Conservation (phyloP, 1,140 invertebrate species). For the Megathymus violae region DNA sequence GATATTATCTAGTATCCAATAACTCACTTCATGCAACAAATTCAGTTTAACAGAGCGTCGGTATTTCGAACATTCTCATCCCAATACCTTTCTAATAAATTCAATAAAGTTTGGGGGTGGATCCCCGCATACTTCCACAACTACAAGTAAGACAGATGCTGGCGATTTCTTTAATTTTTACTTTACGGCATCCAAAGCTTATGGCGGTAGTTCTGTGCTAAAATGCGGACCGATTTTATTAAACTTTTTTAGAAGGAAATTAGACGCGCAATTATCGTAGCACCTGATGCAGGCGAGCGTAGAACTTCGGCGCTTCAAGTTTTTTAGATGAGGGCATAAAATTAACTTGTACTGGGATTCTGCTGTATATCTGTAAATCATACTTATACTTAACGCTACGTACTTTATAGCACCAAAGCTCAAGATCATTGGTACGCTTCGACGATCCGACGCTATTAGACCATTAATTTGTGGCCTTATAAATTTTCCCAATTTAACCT, state of each 20-base stretch:
- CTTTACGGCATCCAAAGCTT: neutral
- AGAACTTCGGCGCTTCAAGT: too few relatives aligned
- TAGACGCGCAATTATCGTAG: too few relatives aligned
- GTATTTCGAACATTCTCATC: neutral
- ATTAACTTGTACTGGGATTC: too few relatives aligned
- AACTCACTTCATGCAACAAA: neutral
- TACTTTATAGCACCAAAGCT: too few relatives aligned
- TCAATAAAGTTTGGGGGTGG: neutral
- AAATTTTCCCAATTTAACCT: too few relatives aligned
- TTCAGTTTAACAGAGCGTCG: neutral
- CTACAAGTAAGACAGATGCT: neutral
- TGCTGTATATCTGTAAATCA: too few relatives aligned
- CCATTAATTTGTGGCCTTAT: too few relatives aligned
- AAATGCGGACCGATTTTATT: neutral
- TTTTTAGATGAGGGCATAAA: too few relatives aligned
- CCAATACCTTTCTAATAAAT: neutral
- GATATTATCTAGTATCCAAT: too few relatives aligned
- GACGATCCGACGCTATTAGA: too few relatives aligned
- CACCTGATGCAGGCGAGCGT: neutral
- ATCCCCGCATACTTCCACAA: neutral
- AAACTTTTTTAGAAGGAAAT: neutral
- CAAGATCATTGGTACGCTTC: too few relatives aligned
- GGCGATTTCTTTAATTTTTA: neutral
- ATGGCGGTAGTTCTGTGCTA: neutral
- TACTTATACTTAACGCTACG: too few relatives aligned